Conservation (phyloP, 1,140 invertebrate species). For the Danaus melanippus region DNA sequence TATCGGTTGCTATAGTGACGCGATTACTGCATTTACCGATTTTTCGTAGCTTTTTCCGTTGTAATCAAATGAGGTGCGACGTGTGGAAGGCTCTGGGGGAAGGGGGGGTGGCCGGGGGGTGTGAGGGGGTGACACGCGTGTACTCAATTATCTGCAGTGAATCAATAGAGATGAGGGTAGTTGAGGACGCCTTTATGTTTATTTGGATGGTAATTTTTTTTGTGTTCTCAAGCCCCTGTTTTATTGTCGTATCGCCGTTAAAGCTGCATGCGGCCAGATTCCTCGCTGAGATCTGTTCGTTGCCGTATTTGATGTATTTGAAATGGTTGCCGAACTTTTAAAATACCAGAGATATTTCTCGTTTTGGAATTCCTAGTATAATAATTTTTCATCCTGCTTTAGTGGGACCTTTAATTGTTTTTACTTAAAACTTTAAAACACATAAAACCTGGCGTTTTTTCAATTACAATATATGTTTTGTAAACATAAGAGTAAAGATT, state of each 20-base stretch:
- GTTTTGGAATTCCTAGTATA: too few relatives aligned
- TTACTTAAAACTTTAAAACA: too few relatives aligned
- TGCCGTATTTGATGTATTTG: too few relatives aligned
- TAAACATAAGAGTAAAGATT: too few relatives aligned
- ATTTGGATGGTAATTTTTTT: conserved; percentile 37
- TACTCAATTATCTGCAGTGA: conserved; percentile 69
- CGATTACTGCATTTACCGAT: conserved; percentile 68
- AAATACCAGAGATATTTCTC: too few relatives aligned
- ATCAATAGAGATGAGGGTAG: conserved; percentile 71
- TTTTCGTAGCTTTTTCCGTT: conserved; percentile 70
- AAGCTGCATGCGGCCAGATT: too few relatives aligned
- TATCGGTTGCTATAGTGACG: conserved; percentile 63
- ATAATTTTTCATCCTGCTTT: too few relatives aligned
- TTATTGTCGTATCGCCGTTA: neutral
- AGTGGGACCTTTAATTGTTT: too few relatives aligned
- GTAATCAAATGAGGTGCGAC: conserved; percentile 69
- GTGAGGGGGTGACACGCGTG: conserved; percentile 55
- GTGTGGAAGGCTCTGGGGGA: conserved; percentile 26
- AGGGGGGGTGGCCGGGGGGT: conserved; percentile 15
- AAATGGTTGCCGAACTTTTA: too few relatives aligned
- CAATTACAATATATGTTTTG: too few relatives aligned
- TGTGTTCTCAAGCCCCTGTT: conserved; percentile 5
- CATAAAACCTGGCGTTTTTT: too few relatives aligned
- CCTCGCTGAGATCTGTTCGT: too few relatives aligned
- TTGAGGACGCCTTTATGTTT: conserved; percentile 58